Base-by-base conservation (phyloP, 2,797 vertebrate species). In the Falco berigora region DNA sequence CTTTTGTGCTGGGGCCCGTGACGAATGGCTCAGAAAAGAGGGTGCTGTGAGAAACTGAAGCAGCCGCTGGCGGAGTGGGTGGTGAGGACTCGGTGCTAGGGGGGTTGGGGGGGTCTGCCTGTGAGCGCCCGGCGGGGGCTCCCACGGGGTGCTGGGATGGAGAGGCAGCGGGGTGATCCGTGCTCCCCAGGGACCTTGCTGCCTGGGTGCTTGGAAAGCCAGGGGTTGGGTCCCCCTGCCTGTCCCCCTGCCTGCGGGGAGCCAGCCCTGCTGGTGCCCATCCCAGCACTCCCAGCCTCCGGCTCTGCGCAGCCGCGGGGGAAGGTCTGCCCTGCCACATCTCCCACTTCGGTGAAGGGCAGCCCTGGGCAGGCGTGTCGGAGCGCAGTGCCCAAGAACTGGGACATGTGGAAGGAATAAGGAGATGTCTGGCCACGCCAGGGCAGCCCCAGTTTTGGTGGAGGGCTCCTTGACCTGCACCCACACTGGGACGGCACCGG, bases 41-140 rank as follows among this genome's bases (percentile, higher is more conserved):
- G 94, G 92, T 96, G 97, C 97, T 97, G 97, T 97, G 97, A 97
- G 97, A 97, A 97, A 95, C 83, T 96, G 95, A 95, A 94, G 88
- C 79, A 67, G 94, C 93, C 0, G 23, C 94, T 96, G 95, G 94
- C 94, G 22, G 92, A 53, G 95, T 97, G 96, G 95, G 95, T 93
- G 96, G 96, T 90, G 95, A 94, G 85, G 66, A 67, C 94, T 86
- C 94, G 87, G 94, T 44, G n/a, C 76, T 40, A 2, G 5, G 59
- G 55, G 78, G 77, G 38, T 14, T 6, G 17, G 23, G 49, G 27
- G 42, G 73, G 2, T 52, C 80, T 49, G 88, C 13, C 49, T 28
- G 36, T 2, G 13, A 55, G 53, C 0, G 9, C 55, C 53, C 0
- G 5, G 62, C 89, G 73, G 86, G 44, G 53, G 67, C 64, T 96